Evolutionary conservation across 2,888 invertebrate species (phyloP).

Genomic region (Chrysolina americana): DNA sequence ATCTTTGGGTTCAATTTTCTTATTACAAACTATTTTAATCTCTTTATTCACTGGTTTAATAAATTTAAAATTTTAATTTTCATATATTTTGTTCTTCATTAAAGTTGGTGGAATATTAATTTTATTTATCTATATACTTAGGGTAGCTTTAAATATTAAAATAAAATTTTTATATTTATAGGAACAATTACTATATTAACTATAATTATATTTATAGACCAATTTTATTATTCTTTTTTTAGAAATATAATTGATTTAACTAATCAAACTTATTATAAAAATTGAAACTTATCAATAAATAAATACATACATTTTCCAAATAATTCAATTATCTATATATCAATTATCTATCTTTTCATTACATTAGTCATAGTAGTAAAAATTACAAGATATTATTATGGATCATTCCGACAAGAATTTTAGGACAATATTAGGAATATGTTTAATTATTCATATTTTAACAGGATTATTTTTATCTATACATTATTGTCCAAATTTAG

Average conservation of each 20-base stretch:
- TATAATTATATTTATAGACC: conserved; percentile 48
- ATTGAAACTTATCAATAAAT: conserved; percentile 66
- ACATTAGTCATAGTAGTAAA: conserved; percentile 74
- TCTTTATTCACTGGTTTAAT: conserved; percentile 70
- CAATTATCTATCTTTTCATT: conserved; percentile 76
- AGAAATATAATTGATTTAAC: conserved; percentile 57
- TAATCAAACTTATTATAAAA: conserved; percentile 34
- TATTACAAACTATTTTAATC: conserved; percentile 73
- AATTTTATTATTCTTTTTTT: conserved; percentile 60
- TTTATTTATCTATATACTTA: conserved; percentile 77
- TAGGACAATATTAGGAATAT: conserved; percentile 77
- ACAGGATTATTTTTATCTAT: conserved; percentile 80
- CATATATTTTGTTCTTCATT: conserved; percentile 76
- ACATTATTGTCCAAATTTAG: conserved; percentile 78
- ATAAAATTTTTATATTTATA: conserved; percentile 66
- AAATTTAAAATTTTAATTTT: conserved; percentile 74
- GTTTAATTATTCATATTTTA: conserved; percentile 77
- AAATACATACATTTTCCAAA: conserved; percentile 73
- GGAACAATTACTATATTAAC: conserved; percentile 64
- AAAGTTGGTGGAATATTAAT: conserved; percentile 78
- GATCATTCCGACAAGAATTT: conserved; percentile 73
- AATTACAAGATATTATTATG: conserved; percentile 74
- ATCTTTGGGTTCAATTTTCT: conserved; percentile 72
- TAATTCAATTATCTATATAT: conserved; percentile 70
- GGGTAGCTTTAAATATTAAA: conserved; percentile 76